phyloP scores from a whole-genome alignment of 2,888 invertebrate genomes.

The Cetonia aurata region DNA sequence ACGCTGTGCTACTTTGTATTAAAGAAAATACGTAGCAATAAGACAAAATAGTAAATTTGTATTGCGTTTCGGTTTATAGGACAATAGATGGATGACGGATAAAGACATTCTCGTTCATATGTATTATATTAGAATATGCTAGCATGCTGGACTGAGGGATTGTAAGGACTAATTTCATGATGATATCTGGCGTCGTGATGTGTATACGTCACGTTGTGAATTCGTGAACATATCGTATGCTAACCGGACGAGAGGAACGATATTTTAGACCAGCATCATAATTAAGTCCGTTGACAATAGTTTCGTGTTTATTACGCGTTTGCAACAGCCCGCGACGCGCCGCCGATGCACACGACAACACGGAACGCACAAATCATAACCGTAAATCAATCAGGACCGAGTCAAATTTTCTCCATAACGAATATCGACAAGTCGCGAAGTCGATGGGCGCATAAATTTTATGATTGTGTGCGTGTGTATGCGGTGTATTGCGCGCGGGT shows the following conservation, averaged over 20 bases:
- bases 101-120: no score
- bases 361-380: constrained; percentile 37
- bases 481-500: not conserved
- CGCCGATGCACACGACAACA: constrained; percentile 18
- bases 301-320: constrained; percentile 41
- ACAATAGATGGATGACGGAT: no score
- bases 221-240: constrained; percentile 10
- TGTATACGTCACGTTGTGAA: not conserved
- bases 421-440: constrained; percentile 49
- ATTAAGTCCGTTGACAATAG: constrained; percentile 43
- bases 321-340: constrained; percentile 13
- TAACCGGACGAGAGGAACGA: constrained; percentile 14
- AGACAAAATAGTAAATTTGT: no score
- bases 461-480: constrained; percentile 37
- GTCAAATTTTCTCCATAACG: constrained; percentile 48
- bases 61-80: no score
- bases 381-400: constrained; percentile 46
- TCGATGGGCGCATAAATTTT: constrained; percentile 45
- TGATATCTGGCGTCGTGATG: not conserved
- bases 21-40: no score
- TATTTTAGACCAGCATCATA: constrained; percentile 40
- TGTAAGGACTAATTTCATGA: not conserved
- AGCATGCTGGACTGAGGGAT: no score
- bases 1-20: no score
- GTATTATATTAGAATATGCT: no score